These are phyloP conservation scores for Mallotus villosus DNA, from an alignment of 2,797 vertebrate species.

Conservation along the genomic window DNA sequence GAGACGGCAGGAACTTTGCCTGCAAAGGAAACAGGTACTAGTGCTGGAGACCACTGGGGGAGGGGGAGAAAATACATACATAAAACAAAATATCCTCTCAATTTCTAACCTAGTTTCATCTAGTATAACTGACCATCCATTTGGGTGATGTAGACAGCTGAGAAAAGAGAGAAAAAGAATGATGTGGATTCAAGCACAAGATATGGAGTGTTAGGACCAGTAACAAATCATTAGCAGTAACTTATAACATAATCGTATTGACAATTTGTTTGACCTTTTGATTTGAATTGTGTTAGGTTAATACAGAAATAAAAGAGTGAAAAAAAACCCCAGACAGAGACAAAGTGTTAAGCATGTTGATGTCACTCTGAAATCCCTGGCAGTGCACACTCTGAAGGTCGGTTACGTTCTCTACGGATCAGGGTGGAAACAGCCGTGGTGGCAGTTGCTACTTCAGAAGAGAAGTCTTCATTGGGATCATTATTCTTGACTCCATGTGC, in stretches of 20 bases:
- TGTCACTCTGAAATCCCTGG: conserved; percentile 43
- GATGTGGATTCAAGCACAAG: conserved; percentile 19
- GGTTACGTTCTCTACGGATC: conserved; percentile 37
- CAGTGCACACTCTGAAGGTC: conserved; percentile 49
- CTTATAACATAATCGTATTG: conserved; percentile 27
- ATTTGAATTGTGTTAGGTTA: conserved; percentile 29
- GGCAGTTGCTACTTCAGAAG: conserved; percentile 66
- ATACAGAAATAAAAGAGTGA: conserved; percentile 22
- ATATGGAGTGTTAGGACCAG: conserved; percentile 36
- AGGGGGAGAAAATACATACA: not conserved
- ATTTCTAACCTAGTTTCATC: conserved; percentile 20
- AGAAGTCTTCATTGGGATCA: conserved; percentile 78
- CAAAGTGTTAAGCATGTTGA: conserved; percentile 23
- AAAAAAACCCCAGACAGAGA: conserved; percentile 8
- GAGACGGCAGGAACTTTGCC: not conserved
- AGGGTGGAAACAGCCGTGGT: conserved; percentile 32
- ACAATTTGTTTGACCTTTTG: conserved; percentile 21
- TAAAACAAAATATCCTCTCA: not conserved
- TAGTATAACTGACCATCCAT: conserved; percentile 23
- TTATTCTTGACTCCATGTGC: conserved; percentile 80
- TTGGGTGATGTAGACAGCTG: conserved; percentile 23
- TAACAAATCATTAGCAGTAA: conserved; percentile 42
- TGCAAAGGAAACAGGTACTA: not conserved
- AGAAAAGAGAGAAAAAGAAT: not conserved
- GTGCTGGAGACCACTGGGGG: not conserved